phyloP scores from a whole-genome alignment of 2,888 invertebrate genomes.

The Sicus ferrugineus region DNA sequence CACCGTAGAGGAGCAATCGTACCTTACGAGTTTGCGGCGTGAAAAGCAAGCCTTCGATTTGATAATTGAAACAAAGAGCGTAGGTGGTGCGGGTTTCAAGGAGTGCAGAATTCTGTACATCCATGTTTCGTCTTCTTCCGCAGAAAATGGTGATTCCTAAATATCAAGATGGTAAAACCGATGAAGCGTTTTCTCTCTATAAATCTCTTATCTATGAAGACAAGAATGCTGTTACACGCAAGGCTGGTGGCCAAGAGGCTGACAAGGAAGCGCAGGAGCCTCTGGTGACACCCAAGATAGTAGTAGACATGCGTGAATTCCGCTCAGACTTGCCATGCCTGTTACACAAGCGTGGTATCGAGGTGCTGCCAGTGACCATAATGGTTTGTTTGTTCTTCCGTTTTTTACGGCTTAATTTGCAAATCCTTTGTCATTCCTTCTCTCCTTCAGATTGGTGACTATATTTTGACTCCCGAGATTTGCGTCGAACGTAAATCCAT shows the following conservation, averaged over 20 bases:
- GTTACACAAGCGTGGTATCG: conserved; percentile 90
- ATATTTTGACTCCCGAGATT: conserved; percentile 94
- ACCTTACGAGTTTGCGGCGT: conserved; percentile 85
- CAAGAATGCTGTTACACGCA: conserved; percentile 75
- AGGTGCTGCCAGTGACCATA: conserved; percentile 88
- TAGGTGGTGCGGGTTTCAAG: conserved; percentile 63
- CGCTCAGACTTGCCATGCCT: conserved; percentile 94
- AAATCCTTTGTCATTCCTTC: conserved; percentile 21
- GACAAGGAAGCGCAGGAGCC: conserved; percentile 70
- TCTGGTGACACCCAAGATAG: conserved; percentile 67
- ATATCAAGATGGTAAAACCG: conserved; percentile 87
- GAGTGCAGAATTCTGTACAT: not conserved
- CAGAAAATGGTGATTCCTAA: conserved; percentile 87
- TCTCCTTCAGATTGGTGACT: conserved; percentile 85
- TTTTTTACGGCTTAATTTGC: not conserved
- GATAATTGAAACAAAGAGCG: conserved; percentile 90
- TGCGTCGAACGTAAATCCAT: conserved; percentile 97
- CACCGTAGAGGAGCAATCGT: conserved; percentile 97
- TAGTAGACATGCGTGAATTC: conserved; percentile 98
- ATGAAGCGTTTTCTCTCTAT: conserved; percentile 67
- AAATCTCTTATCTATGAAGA: conserved; percentile 52
- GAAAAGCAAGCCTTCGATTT: conserved; percentile 96
- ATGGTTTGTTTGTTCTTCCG: conserved; percentile 67
- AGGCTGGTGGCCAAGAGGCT: conserved; percentile 66
- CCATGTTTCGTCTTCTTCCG: conserved; percentile 36